Conservation (phyloP, 2,888 invertebrate species). For the Leptopilina syphax region DNA sequence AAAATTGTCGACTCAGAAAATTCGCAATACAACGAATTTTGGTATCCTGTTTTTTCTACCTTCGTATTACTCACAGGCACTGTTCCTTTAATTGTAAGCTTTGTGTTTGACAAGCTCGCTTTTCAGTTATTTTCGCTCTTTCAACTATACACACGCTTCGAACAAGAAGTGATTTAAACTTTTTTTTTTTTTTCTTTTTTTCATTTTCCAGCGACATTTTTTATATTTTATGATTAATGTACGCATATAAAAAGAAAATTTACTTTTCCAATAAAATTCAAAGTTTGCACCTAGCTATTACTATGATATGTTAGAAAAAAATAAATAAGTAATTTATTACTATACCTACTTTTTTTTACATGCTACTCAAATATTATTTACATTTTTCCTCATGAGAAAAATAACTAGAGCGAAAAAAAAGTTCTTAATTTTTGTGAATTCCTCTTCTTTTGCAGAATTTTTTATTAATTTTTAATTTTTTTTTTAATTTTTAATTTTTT, state of each 20-base stretch:
- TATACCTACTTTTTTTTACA: background rate
- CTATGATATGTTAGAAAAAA: too few relatives aligned
- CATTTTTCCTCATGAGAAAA: too few relatives aligned
- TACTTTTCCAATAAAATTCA: background rate
- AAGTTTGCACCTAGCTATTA: too few relatives aligned
- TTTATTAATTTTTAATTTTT: too few relatives aligned
- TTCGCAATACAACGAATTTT: background rate
- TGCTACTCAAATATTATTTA: background rate
- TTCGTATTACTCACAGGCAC: slow-evolving; percentile 14
- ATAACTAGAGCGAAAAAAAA: too few relatives aligned
- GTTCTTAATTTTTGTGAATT: too few relatives aligned
- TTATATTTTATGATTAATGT: background rate
- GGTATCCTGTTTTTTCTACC: slow-evolving; percentile 2
- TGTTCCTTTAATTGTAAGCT: slow-evolving; percentile 35
- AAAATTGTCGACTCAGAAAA: too few relatives aligned
- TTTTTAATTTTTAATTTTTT: too few relatives aligned
- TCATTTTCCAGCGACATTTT: background rate
- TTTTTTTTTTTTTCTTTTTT: background rate
- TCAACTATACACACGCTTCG: background rate
- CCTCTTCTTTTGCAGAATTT: too few relatives aligned
- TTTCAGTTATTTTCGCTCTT: slow-evolving; percentile 10
- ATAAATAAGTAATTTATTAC: background rate
- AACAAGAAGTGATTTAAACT: slow-evolving; percentile 3
- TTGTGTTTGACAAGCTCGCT: slow-evolving; percentile 30
- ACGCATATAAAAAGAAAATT: background rate